These are phyloP conservation scores for Kryptolebias ocellatus DNA, from an alignment of 2,797 vertebrate species.

Conservation along the genomic window DNA sequence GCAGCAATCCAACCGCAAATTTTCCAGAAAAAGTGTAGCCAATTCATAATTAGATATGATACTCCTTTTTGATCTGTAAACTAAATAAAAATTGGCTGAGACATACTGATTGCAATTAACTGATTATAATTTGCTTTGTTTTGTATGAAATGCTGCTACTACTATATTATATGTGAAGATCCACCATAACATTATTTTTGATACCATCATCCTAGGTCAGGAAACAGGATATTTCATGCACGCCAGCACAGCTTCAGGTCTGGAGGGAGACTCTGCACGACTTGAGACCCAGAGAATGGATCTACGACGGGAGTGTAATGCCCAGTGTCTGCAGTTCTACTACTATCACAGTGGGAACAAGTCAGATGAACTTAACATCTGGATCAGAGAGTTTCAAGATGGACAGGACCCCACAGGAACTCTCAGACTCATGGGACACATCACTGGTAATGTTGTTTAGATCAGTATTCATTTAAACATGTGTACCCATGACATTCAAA, in stretches of 20 bases:
- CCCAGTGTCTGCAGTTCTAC: constrained; percentile 90
- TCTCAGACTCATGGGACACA: constrained; percentile 38
- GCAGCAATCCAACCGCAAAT: too few relatives aligned
- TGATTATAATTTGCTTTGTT: too few relatives aligned
- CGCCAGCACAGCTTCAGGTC: constrained; percentile 69
- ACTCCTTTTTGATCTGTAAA: too few relatives aligned
- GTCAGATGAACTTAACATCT: constrained; percentile 25
- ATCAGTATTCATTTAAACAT: not conserved
- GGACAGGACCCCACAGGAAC: constrained; percentile 19
- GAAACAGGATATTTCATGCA: constrained; percentile 86
- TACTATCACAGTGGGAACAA: constrained; percentile 81
- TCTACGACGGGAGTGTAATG: constrained; percentile 74
- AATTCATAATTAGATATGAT: too few relatives aligned
- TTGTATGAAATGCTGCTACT: too few relatives aligned
- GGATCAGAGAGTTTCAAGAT: not conserved
- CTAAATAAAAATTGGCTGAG: too few relatives aligned
- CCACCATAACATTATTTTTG: not conserved
- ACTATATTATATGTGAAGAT: not conserved
- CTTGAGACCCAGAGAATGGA: constrained; percentile 82
- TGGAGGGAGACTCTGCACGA: constrained; percentile 61
- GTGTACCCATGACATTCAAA: accelerated
- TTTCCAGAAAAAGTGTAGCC: too few relatives aligned
- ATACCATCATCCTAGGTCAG: constrained; percentile 1
- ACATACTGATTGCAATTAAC: too few relatives aligned
- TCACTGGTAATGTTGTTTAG: constrained; percentile 45